These are phyloP conservation scores for Hypomecis punctinalis DNA, from an alignment of 2,888 invertebrate species.

Conservation along the genomic window DNA sequence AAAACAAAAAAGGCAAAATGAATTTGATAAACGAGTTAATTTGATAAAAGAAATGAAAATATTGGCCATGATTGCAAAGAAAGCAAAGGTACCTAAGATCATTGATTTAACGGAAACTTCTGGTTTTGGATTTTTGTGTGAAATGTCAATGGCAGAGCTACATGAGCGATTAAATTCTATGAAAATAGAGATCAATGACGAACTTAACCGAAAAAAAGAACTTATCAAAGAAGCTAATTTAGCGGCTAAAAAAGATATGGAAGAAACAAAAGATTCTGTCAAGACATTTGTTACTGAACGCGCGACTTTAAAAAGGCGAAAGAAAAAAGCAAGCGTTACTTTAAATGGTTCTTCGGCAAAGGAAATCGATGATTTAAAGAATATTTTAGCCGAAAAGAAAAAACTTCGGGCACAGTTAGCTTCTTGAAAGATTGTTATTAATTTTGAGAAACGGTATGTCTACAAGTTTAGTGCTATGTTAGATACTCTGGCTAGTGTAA, in stretches of 20 bases:
- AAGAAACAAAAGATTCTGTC: constrained; percentile 75
- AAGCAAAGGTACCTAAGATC: constrained; percentile 79
- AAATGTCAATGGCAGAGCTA: constrained; percentile 87
- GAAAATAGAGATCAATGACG: constrained; percentile 81
- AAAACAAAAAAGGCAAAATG: constrained; percentile 76
- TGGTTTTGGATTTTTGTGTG: constrained; percentile 85
- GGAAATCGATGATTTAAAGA: constrained; percentile 78
- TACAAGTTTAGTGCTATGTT: background rate
- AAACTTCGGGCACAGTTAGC: constrained; percentile 60
- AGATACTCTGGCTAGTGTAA: background rate
- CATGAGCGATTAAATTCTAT: constrained; percentile 81
- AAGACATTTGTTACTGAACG: constrained; percentile 67
- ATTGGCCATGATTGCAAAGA: constrained; percentile 77
- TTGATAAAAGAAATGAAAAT: constrained; percentile 83
- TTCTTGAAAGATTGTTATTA: background rate
- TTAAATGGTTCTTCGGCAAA: constrained; percentile 55
- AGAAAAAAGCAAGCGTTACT: constrained; percentile 54
- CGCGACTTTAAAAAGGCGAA: constrained; percentile 57
- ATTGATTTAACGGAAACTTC: constrained; percentile 86
- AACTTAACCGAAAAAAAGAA: constrained; percentile 78
- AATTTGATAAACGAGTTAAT: constrained; percentile 76
- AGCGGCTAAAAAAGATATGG: constrained; percentile 75
- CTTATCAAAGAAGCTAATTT: constrained; percentile 74
- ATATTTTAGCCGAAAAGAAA: constrained; percentile 78
- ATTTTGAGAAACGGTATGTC: background rate